Base-by-base conservation (phyloP, 2,888 invertebrate species). In the Chrysodeixis includens region DNA sequence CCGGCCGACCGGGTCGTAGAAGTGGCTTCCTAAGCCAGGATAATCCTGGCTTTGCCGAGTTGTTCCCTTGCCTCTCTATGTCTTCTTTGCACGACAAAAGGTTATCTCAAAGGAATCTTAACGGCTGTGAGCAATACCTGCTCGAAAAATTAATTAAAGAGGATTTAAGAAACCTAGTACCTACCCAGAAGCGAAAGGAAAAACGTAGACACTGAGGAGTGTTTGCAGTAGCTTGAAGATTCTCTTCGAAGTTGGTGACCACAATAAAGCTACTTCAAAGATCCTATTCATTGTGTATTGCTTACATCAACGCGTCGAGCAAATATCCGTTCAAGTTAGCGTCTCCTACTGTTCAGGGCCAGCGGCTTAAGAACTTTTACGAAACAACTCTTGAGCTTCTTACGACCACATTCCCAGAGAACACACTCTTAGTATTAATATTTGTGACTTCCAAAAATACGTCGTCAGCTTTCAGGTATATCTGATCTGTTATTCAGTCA, bases 11-110 rank as follows among this genome's bases (percentile, higher is more conserved):
- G 40, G 58, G 61, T 73, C 76, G 56, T 68, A 79, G 76, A 66
- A 84, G 76, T 76, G 87, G 86, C 85, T 88, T 88, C 85, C 84
- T 89, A 90, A 89, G 86, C 88, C 83, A 74, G 89, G 90, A 85
- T 90, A 89, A 89, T 81, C 78, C 77, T 79, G 76, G 69, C 81
- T 86, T 84, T 83, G 69, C 75, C 56, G 73, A 76, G 79, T 82
- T 85, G 71, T 83, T 76, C 64, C 80, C 69, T 55, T 62, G 65
- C 69, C 69, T 78, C 73, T 73, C 68, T 82, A 78, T 73, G 77
- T 82, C 80, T 81, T 83, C 80, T 72, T 69, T 75, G 64, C 52
- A 44, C 60, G 44, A 72, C 60, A 76, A 72, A 66, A 85, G 79
- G 83, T 81, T 82, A 82, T 76, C 79, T 79, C 56, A 53, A 66